A percentile compares a stretch with the other conserved stretches of the same genome.
These are phyloP conservation scores for Apostichopus californicus DNA, from an alignment of 35 echinoderm and acorn worm genomes.

Conservation along the genomic window DNA sequence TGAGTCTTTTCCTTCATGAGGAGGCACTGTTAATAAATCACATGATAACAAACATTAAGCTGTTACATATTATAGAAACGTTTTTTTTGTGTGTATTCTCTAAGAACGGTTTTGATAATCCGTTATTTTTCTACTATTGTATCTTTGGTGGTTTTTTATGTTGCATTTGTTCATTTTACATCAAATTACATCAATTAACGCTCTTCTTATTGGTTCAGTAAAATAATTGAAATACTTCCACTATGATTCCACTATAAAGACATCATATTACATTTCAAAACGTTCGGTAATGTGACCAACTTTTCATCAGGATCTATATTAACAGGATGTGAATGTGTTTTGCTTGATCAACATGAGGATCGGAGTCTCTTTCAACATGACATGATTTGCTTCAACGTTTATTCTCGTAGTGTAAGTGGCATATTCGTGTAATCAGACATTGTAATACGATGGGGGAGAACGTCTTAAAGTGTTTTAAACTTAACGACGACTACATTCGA, in stretches of 20 bases:
- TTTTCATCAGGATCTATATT: too few species aligned
- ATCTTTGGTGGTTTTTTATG: too few species aligned
- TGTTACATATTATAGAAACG: neutral
- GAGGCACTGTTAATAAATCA: neutral
- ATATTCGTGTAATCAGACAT: neutral
- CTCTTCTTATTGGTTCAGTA: too few species aligned
- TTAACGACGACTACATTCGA: neutral
- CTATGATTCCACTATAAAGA: too few species aligned
- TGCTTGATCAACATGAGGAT: too few species aligned
- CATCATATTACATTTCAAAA: too few species aligned
- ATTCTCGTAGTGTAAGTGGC: neutral
- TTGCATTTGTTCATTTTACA: too few species aligned
- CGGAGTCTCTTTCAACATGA: too few species aligned
- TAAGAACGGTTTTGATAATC: neutral
- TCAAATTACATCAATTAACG: too few species aligned
- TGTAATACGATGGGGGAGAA: neutral
- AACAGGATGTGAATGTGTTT: too few species aligned
- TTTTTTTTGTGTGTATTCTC: neutral
- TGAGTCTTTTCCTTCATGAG: neutral
- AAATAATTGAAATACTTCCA: too few species aligned
- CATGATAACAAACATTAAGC: neutral
- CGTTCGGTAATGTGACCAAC: too few species aligned
- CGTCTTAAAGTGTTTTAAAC: neutral
- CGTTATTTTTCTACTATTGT: neutral
- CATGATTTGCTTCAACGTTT: neutral